Percentiles rank a stretch among this genome's conserved stretches.
Conservation (phyloP, 2,113 vertebrate genomes). For the Alectura lathami region DNA sequence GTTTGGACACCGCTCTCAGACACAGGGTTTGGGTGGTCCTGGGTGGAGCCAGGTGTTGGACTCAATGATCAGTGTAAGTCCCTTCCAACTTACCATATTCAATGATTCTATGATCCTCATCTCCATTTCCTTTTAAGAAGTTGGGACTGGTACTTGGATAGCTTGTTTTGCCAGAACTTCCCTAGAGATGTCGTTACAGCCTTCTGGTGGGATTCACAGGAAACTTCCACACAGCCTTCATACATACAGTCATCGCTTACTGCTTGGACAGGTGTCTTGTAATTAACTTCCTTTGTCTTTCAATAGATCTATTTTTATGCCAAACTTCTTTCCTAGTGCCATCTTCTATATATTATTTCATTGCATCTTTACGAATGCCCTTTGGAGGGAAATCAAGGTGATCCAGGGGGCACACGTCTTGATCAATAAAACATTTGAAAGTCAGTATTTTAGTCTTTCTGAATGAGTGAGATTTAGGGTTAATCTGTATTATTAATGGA, state of each 20-base stretch:
- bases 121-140: background rate
- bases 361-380: background rate
- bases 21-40: background rate
- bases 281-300: conserved; percentile 7
- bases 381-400: background rate
- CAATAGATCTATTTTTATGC: background rate
- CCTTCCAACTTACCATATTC: background rate
- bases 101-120: background rate
- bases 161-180: background rate
- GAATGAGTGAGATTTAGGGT: background rate
- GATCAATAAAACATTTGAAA: background rate
- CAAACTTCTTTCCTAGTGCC: background rate
- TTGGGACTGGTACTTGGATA: background rate
- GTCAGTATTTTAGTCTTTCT: background rate
- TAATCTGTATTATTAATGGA: background rate
- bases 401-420: background rate
- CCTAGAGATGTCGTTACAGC: background rate
- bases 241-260: background rate
- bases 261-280: background rate
- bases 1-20: too few relatives aligned
- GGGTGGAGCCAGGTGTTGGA: background rate
- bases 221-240: background rate
- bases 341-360: background rate
- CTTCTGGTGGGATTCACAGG: background rate
- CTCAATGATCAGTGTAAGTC: background rate